Base-by-base conservation (phyloP, 2,113 vertebrate genomes). In the Gadus chalcogrammus region DNA sequence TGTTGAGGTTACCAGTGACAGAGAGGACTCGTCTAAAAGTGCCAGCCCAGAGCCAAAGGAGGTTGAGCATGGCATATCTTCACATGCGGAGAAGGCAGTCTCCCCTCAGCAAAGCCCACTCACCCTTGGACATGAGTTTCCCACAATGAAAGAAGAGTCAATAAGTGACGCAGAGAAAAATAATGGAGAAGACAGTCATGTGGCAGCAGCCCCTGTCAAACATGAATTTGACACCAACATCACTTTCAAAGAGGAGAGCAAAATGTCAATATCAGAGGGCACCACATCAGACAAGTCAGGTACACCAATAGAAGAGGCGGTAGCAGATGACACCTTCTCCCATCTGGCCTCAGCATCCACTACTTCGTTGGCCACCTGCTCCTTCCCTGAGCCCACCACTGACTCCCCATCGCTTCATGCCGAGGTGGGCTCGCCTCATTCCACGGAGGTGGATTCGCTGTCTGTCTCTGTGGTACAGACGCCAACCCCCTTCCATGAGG, bases 211-310 rank as follows among this genome's bases (percentile, higher is more conserved):
- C 31, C 3, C 71, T 64, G 87, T 87, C 71, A 91, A 92, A 80
- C 89, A 90, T 38, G 92, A 93, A 76, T 82, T 81, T 61, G 95
- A 96, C 71, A 88, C 84, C 59, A 90, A 87, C 4, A 84, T 92
- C 27, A 89, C 90, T 5, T 92, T 95, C 70, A 97, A 98, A 89
- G 97, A 98, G 77, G 97, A 99, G 13, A 96, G 94, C 15, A 99
- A 97, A 90, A 98, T 99, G 97, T 98, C 97, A 1, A 98, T 98
- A 90, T 99, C 97, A 64, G 97, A 98, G 88, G 96, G 96, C 16
- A 98, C 96, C 2, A 93, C 95, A 70, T 98, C 97, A 65, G 97
- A 99, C 84, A 98, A 95, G 73, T 98, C 96, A 70, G 95, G 89
- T 52, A 98, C 97, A 6, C 95, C 96, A 0, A 92, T 95, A 4